These are phyloP conservation scores for Bellardia pandia DNA, from an alignment of 2,888 invertebrate species.

Conservation along the genomic window DNA sequence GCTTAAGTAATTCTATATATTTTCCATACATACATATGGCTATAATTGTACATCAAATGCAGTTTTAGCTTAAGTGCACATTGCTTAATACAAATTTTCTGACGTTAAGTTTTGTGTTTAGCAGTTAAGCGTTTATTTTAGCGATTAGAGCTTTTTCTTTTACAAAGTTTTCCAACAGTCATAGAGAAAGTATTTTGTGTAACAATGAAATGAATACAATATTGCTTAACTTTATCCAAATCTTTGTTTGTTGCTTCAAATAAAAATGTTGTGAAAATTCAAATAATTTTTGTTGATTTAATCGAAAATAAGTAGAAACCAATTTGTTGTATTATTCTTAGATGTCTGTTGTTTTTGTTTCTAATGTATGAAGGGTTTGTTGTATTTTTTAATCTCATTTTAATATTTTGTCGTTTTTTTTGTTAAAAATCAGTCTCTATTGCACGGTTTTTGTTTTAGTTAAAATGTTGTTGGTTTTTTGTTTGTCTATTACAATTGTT, in stretches of 20 bases:
- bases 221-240: neutral
- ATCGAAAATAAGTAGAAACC: slow-evolving; percentile 46
- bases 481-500: slow-evolving; percentile 64
- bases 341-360: slow-evolving; percentile 34
- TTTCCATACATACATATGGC: too few species aligned
- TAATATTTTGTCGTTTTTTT: slow-evolving; percentile 55
- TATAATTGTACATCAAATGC: too few species aligned
- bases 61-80: too few species aligned
- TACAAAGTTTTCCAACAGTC: too few species aligned
- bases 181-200: too few species aligned
- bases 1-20: too few species aligned
- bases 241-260: neutral
- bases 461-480: slow-evolving; percentile 54
- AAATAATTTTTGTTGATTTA: neutral
- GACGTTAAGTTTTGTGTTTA: too few species aligned
- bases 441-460: slow-evolving; percentile 79
- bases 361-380: slow-evolving; percentile 42
- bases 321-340: slow-evolving; percentile 47
- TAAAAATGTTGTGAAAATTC: neutral
- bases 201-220: too few species aligned
- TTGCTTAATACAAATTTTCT: too few species aligned
- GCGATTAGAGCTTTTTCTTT: too few species aligned
- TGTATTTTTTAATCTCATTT: slow-evolving; percentile 48
- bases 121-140: too few species aligned
- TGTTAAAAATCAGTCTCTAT: slow-evolving; percentile 84